Base-by-base conservation (phyloP, 2,113 vertebrate genomes). In the Theristicus caerulescens region DNA sequence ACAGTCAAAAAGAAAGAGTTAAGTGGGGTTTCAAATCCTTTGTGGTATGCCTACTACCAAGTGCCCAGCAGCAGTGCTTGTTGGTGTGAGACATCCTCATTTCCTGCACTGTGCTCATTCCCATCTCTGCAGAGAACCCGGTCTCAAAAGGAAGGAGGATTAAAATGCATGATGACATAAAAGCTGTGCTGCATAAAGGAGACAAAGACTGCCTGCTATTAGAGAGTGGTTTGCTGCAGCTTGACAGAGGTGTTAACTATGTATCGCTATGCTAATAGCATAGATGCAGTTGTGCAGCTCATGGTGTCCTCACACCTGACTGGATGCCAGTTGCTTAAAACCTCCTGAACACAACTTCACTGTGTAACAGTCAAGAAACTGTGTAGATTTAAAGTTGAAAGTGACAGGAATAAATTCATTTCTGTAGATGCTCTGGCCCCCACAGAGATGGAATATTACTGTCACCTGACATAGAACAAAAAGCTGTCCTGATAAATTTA, bases 251-350 rank as follows among this genome's bases (percentile, higher is more conserved):
- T 8, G 25, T 66, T 79, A 42, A n/a, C 55, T 29, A 0, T 40
- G 3, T 21, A 36, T 83, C 0, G 0, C 82, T 24, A 0, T 46
- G 66, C 65, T 59, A 13, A 38, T 38, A 38, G 38, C 38, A 38
- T 38, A 38, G 51, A 32, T 71, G 31, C 0, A 0, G 6, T 47
- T 0, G 0, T 74, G 80, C 47, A 71, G 70, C 61, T 90, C 15
- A 0, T 51, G 77, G 22, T 16, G 16, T 36, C 57, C 57, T 81
- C 44, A 42, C 57, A 29, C 16, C 57, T 59, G 24, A 34, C 42
- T n/a, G 52, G 32, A 22, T 72, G 11, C 26, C 24, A 32, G 10
- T 55, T 69, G 4, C 69, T 84, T 32, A 66, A 88, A 93, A 51
- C 46, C 42, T 83, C 31, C 46, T 87, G 64, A 58, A 32, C 26